A percentile compares a stretch with the other conserved stretches of the same genome.
Conservation (phyloP, 2,113 vertebrate genomes). For the Neotoma lepida region DNA sequence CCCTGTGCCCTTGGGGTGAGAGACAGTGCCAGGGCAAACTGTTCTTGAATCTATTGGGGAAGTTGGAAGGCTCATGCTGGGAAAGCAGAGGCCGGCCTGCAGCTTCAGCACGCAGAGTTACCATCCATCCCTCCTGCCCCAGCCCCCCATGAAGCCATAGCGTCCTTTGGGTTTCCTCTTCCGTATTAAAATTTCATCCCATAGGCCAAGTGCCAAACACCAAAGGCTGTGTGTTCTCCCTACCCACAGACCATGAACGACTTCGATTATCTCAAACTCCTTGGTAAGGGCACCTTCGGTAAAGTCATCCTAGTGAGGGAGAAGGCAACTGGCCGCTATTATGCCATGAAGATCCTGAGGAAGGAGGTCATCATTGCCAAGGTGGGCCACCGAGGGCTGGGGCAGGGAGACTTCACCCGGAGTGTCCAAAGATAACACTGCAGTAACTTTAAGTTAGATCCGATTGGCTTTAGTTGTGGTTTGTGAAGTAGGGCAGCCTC, state of each 20-base stretch:
- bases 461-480: background rate
- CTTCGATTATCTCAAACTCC: conserved; percentile 97
- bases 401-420: fast-evolving
- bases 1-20: background rate
- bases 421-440: background rate
- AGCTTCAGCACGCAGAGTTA: background rate
- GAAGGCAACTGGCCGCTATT: conserved; percentile 94
- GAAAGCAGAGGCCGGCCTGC: background rate
- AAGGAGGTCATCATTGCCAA: conserved; percentile 98
- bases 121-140: background rate
- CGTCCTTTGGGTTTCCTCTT: conserved; percentile 38
- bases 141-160: background rate
- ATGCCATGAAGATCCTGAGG: conserved; percentile 97
- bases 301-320: conserved; percentile 97
- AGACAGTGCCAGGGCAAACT: background rate
- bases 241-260: conserved; percentile 93
- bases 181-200: conserved; percentile 36
- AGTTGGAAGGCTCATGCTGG: fast-evolving
- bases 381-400: conserved; percentile 76
- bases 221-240: background rate
- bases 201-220: background rate
- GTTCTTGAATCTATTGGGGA: background rate
- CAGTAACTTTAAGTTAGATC: background rate
- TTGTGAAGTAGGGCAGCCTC: background rate
- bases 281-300: conserved; percentile 97